These are phyloP conservation scores for Brachyrhaphis roseni DNA, from an alignment of 2,797 vertebrate species.

Conservation along the genomic window DNA sequence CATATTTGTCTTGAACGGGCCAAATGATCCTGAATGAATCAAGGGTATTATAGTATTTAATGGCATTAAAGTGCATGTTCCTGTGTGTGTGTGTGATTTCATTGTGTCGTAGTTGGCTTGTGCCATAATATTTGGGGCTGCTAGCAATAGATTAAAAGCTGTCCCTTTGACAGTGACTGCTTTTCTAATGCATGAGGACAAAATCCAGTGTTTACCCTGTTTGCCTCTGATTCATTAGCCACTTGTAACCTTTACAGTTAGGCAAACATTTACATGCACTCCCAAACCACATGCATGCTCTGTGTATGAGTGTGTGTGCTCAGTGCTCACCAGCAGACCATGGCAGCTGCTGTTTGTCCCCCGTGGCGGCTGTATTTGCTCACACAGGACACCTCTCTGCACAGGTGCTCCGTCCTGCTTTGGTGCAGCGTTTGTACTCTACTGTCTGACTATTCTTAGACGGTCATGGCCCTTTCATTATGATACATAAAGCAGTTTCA, in stretches of 20 bases:
- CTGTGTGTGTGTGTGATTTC: constrained; percentile 38
- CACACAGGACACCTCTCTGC: constrained; percentile 77
- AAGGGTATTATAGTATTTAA: constrained; percentile 27
- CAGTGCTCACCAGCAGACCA: constrained; percentile 55
- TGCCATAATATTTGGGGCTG: constrained; percentile 16
- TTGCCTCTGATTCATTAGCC: constrained; percentile 62
- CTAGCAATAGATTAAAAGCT: constrained; percentile 40
- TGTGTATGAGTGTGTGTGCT: constrained; percentile 28
- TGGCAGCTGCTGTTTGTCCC: constrained; percentile 87
- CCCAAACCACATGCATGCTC: constrained; percentile 39
- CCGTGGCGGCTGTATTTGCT: constrained; percentile 88
- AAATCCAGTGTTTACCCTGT: constrained; percentile 61
- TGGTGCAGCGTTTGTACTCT: constrained; percentile 35
- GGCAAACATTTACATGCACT: constrained; percentile 56
- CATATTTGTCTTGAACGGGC: constrained; percentile 28
- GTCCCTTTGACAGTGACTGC: constrained; percentile 25
- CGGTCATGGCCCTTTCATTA: constrained; percentile 55
- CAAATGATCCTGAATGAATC: constrained; percentile 33
- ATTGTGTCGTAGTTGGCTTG: constrained; percentile 40
- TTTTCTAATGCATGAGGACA: constrained; percentile 58
- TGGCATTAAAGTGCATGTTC: constrained; percentile 44
- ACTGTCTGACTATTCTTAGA: constrained; percentile 76
- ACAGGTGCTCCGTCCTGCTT: constrained; percentile 32
- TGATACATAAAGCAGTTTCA: constrained; percentile 71
- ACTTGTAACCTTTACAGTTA: constrained; percentile 65